Evolutionary conservation across 1,140 invertebrate species (phyloP).

Genomic region (Sipha flava): DNA sequence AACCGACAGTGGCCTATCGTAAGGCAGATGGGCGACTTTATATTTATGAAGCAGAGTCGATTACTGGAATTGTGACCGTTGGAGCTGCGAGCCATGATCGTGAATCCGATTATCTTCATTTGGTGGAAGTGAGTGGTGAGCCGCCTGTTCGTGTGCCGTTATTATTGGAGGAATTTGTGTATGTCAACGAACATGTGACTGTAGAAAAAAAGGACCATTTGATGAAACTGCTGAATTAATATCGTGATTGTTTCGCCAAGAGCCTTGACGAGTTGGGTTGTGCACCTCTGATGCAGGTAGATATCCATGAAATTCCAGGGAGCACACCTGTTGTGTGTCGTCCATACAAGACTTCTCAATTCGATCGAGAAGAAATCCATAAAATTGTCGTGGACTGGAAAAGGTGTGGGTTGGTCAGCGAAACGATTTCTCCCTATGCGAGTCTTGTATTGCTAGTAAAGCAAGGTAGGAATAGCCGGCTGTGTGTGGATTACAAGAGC

Average conservation of each 20-base stretch:
- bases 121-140: neutral
- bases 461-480: slow-evolving; percentile 22
- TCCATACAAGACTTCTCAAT: neutral
- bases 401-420: neutral
- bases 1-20: neutral
- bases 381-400: neutral
- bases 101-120: neutral
- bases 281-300: neutral
- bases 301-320: neutral
- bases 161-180: neutral
- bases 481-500: slow-evolving; percentile 42
- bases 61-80: neutral
- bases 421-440: neutral
- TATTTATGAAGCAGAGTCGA: neutral
- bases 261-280: neutral
- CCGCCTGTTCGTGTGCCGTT: neutral
- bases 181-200: neutral
- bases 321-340: neutral
- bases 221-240: neutral
- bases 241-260: neutral
- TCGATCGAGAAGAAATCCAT: neutral
- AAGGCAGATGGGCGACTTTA: neutral
- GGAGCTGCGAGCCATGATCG: neutral
- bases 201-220: neutral
- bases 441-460: neutral